Conservation (phyloP, 1,140 invertebrate genomes). For the Drosophila pseudoobscura region DNA sequence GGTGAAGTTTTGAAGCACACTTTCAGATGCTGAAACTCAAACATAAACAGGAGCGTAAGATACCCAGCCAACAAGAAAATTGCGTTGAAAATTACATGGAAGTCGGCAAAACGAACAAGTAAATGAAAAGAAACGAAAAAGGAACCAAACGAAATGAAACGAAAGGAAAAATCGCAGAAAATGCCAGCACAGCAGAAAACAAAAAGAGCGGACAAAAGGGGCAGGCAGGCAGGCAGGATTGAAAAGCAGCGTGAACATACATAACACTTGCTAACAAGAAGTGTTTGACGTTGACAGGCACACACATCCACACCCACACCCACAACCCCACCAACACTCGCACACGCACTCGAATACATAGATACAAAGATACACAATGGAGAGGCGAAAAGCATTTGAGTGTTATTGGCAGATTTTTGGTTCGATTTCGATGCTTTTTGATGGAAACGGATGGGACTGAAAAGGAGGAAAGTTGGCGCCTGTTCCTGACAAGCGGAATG, state of each 20-base stretch:
- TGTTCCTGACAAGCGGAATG: constrained; percentile 15
- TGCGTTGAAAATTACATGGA: constrained; percentile 44
- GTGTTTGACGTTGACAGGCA: constrained; percentile 55
- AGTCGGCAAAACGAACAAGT: constrained; percentile 19
- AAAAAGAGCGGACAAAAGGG: constrained; percentile 11
- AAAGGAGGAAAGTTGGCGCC: constrained; percentile 15
- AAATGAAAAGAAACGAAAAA: background rate
- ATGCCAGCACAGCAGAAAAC: constrained; percentile 52
- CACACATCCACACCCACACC: constrained; percentile 10
- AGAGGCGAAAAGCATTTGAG: constrained; percentile 33
- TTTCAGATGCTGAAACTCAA: constrained; percentile 40
- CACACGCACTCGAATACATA: constrained; percentile 4
- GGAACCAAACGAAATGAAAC: background rate
- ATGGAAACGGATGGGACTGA: constrained; percentile 11
- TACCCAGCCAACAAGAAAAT: constrained; percentile 22
- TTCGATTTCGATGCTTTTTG: constrained; percentile 30
- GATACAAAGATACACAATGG: constrained; percentile 21
- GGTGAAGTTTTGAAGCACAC: constrained; percentile 34
- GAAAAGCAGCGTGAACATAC: constrained; percentile 46
- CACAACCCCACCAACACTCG: constrained; percentile 8
- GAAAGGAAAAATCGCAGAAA: constrained; percentile 27
- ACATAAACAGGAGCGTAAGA: constrained; percentile 28
- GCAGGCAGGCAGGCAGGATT: constrained; percentile 21
- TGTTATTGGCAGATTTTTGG: constrained; percentile 52
- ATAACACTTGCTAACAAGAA: constrained; percentile 64